These are phyloP conservation scores for Fundulus diaphanus DNA, from an alignment of 2,797 vertebrate species.

Conservation along the genomic window DNA sequence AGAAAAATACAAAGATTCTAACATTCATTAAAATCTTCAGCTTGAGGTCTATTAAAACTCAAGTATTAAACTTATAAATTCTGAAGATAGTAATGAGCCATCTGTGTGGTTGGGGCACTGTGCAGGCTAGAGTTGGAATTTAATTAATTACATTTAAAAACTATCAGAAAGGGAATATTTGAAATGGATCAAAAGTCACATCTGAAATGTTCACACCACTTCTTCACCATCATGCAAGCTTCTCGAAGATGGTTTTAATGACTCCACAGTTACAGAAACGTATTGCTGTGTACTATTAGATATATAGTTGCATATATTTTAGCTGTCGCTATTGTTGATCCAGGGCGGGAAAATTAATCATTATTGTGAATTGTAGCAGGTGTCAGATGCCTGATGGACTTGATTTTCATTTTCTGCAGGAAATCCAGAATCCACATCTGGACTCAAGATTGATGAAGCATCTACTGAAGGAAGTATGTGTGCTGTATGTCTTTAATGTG, in stretches of 20 bases:
- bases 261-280: not conserved
- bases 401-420: too few relatives aligned
- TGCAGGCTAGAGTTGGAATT: not conserved
- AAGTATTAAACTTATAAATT: not conserved
- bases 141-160: not conserved
- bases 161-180: too few relatives aligned
- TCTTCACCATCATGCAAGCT: not conserved
- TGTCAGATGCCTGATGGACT: too few relatives aligned
- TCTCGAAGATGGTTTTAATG: not conserved
- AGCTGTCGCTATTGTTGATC: too few relatives aligned
- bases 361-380: too few relatives aligned
- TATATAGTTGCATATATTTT: too few relatives aligned
- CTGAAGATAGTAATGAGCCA: not conserved
- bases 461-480: not conserved
- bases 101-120: not conserved
- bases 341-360: too few relatives aligned
- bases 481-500: not conserved
- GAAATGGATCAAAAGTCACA: too few relatives aligned
- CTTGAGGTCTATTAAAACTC: too few relatives aligned
- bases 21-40: not conserved
- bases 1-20: too few relatives aligned
- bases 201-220: not conserved
- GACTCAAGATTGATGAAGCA: not conserved
- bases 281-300: too few relatives aligned
- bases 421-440: not conserved